phyloP scores from a whole-genome alignment of 2,113 vertebrate species.

The Australoheros scitulus region DNA sequence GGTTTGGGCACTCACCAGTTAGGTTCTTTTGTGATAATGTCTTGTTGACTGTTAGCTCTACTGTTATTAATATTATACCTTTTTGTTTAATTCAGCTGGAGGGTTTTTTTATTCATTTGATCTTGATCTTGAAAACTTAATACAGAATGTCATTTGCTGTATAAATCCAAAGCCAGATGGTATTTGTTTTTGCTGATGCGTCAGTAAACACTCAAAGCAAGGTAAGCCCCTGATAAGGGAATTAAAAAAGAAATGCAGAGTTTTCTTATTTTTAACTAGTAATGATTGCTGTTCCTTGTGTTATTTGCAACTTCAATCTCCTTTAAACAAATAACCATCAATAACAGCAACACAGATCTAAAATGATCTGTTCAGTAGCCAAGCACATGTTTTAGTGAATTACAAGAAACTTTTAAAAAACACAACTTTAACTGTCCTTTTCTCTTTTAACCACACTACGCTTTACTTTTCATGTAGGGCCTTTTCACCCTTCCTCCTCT shows the following conservation, averaged over 20 bases:
- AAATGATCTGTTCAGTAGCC: not conserved
- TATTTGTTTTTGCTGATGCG: not conserved
- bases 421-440: not conserved
- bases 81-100: not conserved
- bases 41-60: not conserved
- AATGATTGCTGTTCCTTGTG: not conserved
- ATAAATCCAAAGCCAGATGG: not conserved
- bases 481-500: not conserved
- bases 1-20: not conserved
- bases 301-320: not conserved
- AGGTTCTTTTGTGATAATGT: not conserved
- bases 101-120: not conserved
- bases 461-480: not conserved
- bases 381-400: not conserved
- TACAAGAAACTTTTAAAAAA: not conserved
- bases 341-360: not conserved
- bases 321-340: not conserved
- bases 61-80: rapidly evolving
- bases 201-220: not conserved
- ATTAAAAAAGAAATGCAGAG: not conserved
- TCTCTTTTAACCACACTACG: not conserved
- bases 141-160: not conserved
- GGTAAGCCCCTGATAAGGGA: not conserved
- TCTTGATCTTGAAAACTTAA: not conserved
- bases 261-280: not conserved